A percentile compares a stretch with the other conserved stretches of the same genome.
Conservation (phyloP, 2,113 vertebrate genomes). For the Odocoileus virginianus region DNA sequence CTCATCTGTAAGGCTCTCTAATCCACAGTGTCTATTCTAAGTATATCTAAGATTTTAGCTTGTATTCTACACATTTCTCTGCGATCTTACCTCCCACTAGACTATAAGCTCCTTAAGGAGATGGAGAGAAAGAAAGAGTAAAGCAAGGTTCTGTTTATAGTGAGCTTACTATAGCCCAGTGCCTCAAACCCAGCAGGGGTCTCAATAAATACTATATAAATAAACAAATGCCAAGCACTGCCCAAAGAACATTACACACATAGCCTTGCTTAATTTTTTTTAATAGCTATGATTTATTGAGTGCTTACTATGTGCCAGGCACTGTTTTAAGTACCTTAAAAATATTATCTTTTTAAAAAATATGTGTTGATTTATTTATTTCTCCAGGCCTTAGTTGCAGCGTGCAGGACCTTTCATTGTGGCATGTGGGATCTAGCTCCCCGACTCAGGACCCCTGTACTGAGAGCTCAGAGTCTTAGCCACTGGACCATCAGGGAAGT, state of each 20-base stretch:
- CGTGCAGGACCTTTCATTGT: neutral
- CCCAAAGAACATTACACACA: neutral
- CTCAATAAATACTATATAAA: neutral
- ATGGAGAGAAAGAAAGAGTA: neutral
- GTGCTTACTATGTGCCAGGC: neutral
- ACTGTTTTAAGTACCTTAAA: neutral
- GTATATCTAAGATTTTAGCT: neutral
- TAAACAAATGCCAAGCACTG: neutral
- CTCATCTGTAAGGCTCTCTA: neutral
- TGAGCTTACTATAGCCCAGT: neutral
- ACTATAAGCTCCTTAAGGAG: neutral
- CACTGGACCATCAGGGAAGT: neutral
- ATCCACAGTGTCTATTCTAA: neutral
- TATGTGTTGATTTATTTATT: neutral
- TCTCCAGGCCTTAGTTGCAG: neutral
- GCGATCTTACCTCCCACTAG: neutral
- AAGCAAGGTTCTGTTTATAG: neutral
- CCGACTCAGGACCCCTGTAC: neutral
- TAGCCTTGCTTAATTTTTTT: neutral
- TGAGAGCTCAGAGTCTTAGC: neutral
- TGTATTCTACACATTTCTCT: neutral
- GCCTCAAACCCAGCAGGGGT: neutral
- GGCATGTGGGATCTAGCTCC: neutral
- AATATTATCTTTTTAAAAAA: neutral
- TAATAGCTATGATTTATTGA: neutral